Base-by-base conservation (phyloP, 2,113 vertebrate genomes). In the Holacanthus passer region DNA sequence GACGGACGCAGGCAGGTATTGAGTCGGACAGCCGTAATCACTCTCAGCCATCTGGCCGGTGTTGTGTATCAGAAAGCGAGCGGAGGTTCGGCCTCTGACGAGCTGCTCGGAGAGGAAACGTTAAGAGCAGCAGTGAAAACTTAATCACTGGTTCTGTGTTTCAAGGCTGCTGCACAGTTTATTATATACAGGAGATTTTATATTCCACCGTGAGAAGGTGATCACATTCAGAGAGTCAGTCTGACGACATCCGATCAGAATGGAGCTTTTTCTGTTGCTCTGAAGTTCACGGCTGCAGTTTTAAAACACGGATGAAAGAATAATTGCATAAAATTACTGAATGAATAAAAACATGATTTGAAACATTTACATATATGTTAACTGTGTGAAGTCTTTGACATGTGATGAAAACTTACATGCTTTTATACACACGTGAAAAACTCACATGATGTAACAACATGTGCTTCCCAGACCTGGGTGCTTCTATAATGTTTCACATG, bases 1-100 rank as follows among this genome's bases (percentile, higher is more conserved):
- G 88, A 90, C 64, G 86, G 88, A 91, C 90, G 62, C 50, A 52
- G 81, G 75, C 59, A 83, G 79, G 81, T 70, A 88, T 88, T 85
- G 73, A 69, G 73, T 68, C 48, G 79, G 90, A 90, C 87, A 86
- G 87, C 72, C 55, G 50, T 86, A 90, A 92, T 92, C 73, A 72
- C 78, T 75, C 71, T 80, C 71, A n/a, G 55, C 71, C 88, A 88
- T 86, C 87, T 89, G 87, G 80, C 50, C 27, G 84, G 83, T 87
- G 78, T 87, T 63, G 77, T 24, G 80, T 83, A 70, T 79, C 83
- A 53, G 64, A 67, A 27, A n/a, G 66, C 56, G 72, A 62, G 73
- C n/a, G 22, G 45, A 7, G 59, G 59, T 27, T 29, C 17, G 4
- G 10, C 2, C 47, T 52, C 58, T 12, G 48, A 53, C 50, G 24